Evolutionary conservation across 2,113 vertebrate genomes (phyloP).

Genomic region (Melanerpes aurifrons): DNA sequence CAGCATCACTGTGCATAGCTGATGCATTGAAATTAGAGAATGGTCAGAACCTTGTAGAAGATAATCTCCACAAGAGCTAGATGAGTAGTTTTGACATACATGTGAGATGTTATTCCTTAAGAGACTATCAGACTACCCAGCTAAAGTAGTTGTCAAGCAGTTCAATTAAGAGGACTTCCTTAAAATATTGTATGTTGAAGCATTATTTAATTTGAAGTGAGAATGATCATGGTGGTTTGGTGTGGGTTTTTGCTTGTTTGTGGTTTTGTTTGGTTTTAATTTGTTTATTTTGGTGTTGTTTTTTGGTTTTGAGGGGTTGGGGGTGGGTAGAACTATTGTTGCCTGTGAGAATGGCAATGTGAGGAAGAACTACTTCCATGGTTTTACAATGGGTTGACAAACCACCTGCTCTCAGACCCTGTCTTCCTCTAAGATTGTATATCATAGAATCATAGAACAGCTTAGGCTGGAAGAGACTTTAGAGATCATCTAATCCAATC

Average conservation of each 20-base stretch:
- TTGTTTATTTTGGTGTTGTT: neutral
- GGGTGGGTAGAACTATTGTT: neutral
- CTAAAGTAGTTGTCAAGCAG: neutral
- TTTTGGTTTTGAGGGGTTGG: neutral
- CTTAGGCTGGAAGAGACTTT: too few relatives aligned
- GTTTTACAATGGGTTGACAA: neutral
- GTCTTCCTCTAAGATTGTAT: neutral
- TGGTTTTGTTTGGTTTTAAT: neutral
- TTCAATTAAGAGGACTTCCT: neutral
- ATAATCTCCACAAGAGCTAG: neutral
- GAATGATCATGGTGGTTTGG: neutral
- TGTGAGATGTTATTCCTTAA: neutral
- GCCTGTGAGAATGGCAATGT: too few relatives aligned
- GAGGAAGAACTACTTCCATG: neutral
- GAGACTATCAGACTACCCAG: neutral
- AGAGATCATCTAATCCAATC: too few relatives aligned
- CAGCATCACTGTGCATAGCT: neutral
- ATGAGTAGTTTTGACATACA: neutral
- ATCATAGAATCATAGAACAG: too few relatives aligned
- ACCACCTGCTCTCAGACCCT: neutral
- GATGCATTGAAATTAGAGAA: neutral
- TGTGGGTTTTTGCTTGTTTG: too few relatives aligned
- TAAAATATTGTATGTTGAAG: neutral
- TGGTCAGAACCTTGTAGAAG: neutral
- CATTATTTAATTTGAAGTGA: neutral